Conservation (phyloP, 2,888 invertebrate species). For the Coleophora flavipennella region DNA sequence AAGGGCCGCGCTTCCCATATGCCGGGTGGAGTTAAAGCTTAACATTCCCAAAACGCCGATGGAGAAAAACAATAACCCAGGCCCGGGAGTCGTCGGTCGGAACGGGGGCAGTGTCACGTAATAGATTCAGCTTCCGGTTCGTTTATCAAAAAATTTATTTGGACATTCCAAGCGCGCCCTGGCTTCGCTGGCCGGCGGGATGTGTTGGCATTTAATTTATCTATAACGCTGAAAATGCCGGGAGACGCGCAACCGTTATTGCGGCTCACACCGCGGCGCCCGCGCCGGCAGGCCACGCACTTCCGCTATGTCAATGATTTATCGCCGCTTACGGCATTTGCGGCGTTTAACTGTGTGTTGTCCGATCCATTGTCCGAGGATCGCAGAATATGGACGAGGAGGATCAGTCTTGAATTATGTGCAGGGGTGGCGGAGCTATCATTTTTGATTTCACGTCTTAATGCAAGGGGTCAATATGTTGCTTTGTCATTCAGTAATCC, state of each 20-base stretch:
- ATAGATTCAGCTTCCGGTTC: constrained; percentile 66
- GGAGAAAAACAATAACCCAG: constrained; percentile 65
- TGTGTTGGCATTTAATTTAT: constrained; percentile 70
- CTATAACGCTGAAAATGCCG: constrained; percentile 62
- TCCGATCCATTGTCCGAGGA: constrained; percentile 59
- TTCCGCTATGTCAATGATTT: constrained; percentile 71
- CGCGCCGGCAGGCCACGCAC: constrained; percentile 48
- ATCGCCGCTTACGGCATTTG: constrained; percentile 58
- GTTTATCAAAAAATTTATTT: constrained; percentile 69
- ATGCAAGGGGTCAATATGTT: constrained; percentile 43
- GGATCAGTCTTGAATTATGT: constrained; percentile 60
- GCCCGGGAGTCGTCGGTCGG: constrained; percentile 45
- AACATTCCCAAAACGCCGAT: constrained; percentile 51
- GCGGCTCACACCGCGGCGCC: constrained; percentile 36
- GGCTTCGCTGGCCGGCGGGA: constrained; percentile 49
- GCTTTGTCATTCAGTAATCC: constrained; percentile 40
- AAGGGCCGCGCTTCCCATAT: constrained; percentile 62
- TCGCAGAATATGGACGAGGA: constrained; percentile 52
- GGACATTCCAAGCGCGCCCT: constrained; percentile 60
- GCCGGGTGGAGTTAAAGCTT: constrained; percentile 48
- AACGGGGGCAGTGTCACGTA: constrained; percentile 63
- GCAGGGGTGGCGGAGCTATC: constrained; percentile 41
- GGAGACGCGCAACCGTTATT: constrained; percentile 56
- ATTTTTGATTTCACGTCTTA: constrained; percentile 56
- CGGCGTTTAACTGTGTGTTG: constrained; percentile 59